Evolutionary conservation across 2,113 vertebrate genomes (phyloP).

Genomic region (Corythaeola cristata): DNA sequence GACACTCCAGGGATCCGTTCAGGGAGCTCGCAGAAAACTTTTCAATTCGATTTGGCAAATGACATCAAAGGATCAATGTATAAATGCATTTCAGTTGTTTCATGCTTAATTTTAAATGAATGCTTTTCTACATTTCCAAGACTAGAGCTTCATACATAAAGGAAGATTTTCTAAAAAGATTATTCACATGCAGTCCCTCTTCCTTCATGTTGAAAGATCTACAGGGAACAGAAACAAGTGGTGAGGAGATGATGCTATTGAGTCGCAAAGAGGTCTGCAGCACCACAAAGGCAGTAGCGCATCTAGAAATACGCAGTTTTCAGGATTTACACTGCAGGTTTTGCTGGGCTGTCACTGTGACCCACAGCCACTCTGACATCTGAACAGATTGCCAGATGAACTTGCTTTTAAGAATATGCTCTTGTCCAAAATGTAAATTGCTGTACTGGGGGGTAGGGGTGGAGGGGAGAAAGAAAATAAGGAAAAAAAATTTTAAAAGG

Average conservation of each 20-base stretch:
- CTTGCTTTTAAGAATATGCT: not conserved
- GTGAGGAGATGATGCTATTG: not conserved
- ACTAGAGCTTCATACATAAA: not conserved
- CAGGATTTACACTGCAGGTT: not conserved
- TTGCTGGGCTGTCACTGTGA: not conserved
- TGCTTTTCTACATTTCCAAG: not conserved
- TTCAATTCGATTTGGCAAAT: not conserved
- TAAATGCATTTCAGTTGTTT: not conserved
- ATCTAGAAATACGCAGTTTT: not conserved
- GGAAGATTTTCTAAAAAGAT: not conserved
- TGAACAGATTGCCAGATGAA: not conserved
- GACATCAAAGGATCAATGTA: not conserved
- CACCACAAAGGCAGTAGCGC: not conserved
- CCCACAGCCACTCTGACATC: not conserved
- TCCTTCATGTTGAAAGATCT: not conserved
- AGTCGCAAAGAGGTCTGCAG: not conserved
- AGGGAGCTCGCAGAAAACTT: not conserved
- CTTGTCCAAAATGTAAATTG: not conserved
- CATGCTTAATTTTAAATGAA: not conserved
- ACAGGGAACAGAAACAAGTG: not conserved
- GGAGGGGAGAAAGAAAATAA: not conserved
- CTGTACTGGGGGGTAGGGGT: rapidly evolving
- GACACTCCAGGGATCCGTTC: not conserved
- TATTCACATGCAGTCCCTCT: not conserved
- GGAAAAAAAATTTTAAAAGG: too few species aligned